phyloP scores from a whole-genome alignment of 2,888 invertebrate genomes.

The Hybos culiciformis region DNA sequence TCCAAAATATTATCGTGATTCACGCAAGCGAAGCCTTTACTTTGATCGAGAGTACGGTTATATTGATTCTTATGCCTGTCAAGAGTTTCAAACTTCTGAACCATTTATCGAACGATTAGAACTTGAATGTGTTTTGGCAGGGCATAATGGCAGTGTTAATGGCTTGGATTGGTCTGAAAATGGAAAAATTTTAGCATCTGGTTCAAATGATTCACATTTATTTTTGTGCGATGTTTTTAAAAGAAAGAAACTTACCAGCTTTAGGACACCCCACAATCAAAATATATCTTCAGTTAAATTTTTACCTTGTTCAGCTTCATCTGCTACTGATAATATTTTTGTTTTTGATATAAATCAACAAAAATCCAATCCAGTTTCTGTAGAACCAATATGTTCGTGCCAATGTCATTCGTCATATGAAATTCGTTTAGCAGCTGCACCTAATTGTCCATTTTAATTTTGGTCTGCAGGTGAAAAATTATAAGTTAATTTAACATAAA shows the following conservation, averaged over 20 bases:
- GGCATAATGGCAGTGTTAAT: constrained; percentile 94
- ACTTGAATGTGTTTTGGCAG: constrained; percentile 68
- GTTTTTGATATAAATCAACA: constrained; percentile 42
- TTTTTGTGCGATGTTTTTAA: constrained; percentile 90
- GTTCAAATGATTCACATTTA: constrained; percentile 88
- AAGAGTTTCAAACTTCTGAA: constrained; percentile 10
- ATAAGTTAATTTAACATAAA: too few relatives aligned
- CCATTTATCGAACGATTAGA: constrained; percentile 43
- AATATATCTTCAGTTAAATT: constrained; percentile 94
- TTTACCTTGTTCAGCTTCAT: constrained; percentile 41
- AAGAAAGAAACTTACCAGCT: constrained; percentile 55
- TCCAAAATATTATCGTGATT: too few relatives aligned
- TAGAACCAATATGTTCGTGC: constrained; percentile 52
- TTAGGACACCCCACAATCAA: constrained; percentile 80
- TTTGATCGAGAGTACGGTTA: constrained; percentile 27
- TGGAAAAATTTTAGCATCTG: constrained; percentile 71
- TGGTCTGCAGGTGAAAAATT: constrained; percentile 97
- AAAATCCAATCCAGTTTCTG: too few relatives aligned
- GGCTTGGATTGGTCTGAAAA: constrained; percentile 89
- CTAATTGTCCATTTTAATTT: constrained; percentile 69
- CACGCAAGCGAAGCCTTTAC: too few relatives aligned
- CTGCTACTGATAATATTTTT: constrained; percentile 50
- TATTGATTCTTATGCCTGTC: constrained; percentile 22
- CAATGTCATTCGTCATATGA: constrained; percentile 78
- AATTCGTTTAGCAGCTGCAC: constrained; percentile 79